Percentiles rank a stretch among this genome's conserved stretches.
Evolutionary conservation across 2,797 vertebrate species (phyloP).

Genomic region (Spatula clypeata): DNA sequence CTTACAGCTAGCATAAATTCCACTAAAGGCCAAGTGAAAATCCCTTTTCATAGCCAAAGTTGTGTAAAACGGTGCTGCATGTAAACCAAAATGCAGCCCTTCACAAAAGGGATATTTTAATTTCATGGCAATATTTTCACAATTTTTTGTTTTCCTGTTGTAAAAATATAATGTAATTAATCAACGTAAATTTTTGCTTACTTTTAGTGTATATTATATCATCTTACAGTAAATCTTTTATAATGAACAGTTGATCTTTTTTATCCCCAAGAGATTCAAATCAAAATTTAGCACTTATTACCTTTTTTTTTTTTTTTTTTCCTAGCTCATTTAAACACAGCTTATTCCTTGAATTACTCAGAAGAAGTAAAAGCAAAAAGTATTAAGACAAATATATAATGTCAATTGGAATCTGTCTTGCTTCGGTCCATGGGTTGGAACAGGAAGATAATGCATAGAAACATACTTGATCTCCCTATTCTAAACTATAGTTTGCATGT

Average conservation of each 20-base stretch:
- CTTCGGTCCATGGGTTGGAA: background rate
- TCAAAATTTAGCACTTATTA: background rate
- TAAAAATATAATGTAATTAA: slow-evolving; percentile 3
- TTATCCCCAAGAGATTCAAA: background rate
- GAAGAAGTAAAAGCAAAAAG: background rate
- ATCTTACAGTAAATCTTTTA: background rate
- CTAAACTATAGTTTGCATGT: background rate
- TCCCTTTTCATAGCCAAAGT: background rate
- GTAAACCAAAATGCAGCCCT: background rate
- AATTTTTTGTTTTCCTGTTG: background rate
- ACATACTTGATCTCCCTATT: no score
- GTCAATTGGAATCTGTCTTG: background rate
- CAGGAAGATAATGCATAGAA: background rate
- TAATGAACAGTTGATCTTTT: background rate
- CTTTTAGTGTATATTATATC: background rate
- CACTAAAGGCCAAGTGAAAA: slow-evolving; percentile 25
- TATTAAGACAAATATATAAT: background rate
- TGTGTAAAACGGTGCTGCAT: background rate
- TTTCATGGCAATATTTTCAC: slow-evolving; percentile 7
- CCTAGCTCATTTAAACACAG: background rate
- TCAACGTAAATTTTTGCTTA: background rate
- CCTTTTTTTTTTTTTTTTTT: background rate
- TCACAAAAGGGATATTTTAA: background rate
- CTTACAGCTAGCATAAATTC: slow-evolving; percentile 42
- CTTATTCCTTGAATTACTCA: background rate